Percentiles rank a stretch among this genome's conserved stretches.
Conservation (phyloP, 2,797 vertebrate genomes). For the Pseudochromis fuscus region DNA sequence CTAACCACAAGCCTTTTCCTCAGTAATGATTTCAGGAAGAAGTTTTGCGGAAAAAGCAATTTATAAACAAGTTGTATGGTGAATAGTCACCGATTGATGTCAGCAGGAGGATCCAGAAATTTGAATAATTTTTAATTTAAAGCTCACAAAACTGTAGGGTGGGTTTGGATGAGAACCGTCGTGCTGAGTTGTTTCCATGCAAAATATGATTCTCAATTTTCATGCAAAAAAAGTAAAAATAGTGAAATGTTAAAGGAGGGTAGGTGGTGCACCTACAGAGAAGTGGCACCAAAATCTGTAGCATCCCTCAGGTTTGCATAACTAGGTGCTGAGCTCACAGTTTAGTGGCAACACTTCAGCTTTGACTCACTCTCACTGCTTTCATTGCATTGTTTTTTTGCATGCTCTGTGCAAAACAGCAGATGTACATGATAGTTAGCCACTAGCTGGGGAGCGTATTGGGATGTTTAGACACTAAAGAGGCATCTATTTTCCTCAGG, state of each 20-base stretch:
- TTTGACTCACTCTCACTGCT: too few relatives aligned
- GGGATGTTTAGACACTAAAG: background rate
- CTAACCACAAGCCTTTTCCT: constrained; percentile 9
- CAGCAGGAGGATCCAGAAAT: background rate
- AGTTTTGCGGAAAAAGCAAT: background rate
- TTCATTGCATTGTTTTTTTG: too few relatives aligned
- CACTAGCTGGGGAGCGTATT: background rate
- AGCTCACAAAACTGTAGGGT: background rate
- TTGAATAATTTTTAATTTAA: background rate
- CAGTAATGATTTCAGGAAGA: constrained; percentile 8
- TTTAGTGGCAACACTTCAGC: too few relatives aligned
- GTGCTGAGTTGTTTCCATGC: background rate
- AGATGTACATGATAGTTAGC: background rate
- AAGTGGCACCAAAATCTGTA: background rate
- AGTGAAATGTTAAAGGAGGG: too few relatives aligned
- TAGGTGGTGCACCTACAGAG: background rate
- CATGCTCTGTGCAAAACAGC: too few relatives aligned
- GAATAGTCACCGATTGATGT: background rate
- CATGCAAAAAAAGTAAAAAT: background rate
- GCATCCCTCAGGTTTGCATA: too few relatives aligned
- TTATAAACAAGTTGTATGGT: background rate
- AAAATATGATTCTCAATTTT: background rate
- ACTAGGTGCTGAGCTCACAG: too few relatives aligned
- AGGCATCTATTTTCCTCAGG: background rate
- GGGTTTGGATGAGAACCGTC: background rate